Evolutionary conservation across 2,797 vertebrate species (phyloP).

Genomic region (Cynopterus sphinx): DNA sequence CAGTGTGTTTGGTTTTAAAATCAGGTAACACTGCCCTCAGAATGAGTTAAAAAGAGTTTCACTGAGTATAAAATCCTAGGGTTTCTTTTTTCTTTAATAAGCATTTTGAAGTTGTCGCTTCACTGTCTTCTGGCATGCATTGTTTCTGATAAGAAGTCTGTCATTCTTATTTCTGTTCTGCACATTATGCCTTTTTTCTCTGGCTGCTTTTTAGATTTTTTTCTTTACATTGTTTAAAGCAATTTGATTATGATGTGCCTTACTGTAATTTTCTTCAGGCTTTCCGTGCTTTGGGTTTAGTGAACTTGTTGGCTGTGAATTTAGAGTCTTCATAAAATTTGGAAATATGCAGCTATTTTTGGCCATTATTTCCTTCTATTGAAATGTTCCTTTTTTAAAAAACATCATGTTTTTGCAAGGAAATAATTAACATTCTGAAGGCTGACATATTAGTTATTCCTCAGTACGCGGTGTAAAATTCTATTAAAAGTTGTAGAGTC

Average conservation of each 20-base stretch:
- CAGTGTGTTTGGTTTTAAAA: neutral
- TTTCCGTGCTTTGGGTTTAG: neutral
- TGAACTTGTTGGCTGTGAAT: neutral
- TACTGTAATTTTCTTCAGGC: neutral
- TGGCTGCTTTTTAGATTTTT: neutral
- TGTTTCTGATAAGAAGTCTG: neutral
- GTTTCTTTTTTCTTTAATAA: neutral
- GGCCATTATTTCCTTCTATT: neutral
- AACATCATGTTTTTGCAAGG: neutral
- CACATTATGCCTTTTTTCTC: fast-evolving
- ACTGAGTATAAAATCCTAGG: neutral
- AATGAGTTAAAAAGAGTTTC: neutral
- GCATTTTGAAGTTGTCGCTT: neutral
- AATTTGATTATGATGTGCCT: neutral
- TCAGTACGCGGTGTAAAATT: neutral
- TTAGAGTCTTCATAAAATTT: neutral
- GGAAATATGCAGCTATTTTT: neutral
- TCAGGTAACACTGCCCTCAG: neutral
- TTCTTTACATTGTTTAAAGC: neutral
- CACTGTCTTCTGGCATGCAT: neutral
- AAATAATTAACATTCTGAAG: neutral
- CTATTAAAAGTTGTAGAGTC: neutral
- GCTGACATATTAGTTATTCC: neutral
- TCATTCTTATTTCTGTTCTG: neutral
- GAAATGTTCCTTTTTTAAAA: neutral